Evolutionary conservation across 2,113 vertebrate species (phyloP).

Genomic region (Caranx melampygus): DNA sequence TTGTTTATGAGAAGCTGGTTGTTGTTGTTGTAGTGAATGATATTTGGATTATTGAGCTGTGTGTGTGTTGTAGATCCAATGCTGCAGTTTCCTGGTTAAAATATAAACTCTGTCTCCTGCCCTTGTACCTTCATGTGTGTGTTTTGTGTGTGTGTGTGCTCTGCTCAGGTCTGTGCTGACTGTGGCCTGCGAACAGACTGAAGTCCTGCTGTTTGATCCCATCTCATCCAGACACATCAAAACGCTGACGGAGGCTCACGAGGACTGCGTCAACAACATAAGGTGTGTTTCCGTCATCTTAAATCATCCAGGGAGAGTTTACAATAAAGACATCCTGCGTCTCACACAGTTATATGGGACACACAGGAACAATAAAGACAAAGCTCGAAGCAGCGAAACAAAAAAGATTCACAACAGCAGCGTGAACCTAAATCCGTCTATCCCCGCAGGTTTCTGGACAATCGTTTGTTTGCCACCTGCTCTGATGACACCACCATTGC

Average conservation of each 20-base stretch:
- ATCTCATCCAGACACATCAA: slow-evolving; percentile 98
- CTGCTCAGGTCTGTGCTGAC: slow-evolving; percentile 93
- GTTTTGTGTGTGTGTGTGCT: slow-evolving; percentile 7
- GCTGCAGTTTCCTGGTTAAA: neutral
- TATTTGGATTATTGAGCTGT: too few species aligned
- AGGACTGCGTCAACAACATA: slow-evolving; percentile 99
- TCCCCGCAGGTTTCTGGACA: slow-evolving; percentile 93
- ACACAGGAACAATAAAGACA: neutral
- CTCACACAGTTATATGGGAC: neutral
- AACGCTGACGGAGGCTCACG: slow-evolving; percentile 96
- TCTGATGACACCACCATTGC: slow-evolving; percentile 99
- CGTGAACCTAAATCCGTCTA: neutral
- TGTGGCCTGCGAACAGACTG: slow-evolving; percentile 97
- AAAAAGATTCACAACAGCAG: neutral
- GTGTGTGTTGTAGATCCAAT: neutral
- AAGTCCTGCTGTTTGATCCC: slow-evolving; percentile 97
- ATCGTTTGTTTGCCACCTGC: slow-evolving; percentile 97
- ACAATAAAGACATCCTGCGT: neutral
- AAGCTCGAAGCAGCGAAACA: neutral
- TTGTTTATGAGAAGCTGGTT: too few species aligned
- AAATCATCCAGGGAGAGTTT: neutral
- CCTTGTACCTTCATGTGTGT: neutral
- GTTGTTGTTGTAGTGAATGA: too few species aligned
- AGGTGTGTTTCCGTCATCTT: slow-evolving; percentile 79
- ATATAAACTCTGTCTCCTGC: neutral